Evolutionary conservation across 2,888 invertebrate species (phyloP).

Genomic region (Drosophila paranaensis): DNA sequence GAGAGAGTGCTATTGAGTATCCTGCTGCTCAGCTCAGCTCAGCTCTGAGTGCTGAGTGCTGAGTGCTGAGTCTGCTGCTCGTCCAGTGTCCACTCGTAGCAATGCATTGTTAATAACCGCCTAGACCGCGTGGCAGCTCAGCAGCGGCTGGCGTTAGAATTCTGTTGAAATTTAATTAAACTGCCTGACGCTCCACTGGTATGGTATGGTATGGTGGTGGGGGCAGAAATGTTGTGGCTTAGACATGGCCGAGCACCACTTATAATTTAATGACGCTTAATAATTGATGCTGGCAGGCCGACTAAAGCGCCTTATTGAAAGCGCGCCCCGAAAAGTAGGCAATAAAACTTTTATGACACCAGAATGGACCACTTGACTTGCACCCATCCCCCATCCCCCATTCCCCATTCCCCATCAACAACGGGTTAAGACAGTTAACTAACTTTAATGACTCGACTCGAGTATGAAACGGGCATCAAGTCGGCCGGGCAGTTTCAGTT

Average conservation of each 20-base stretch:
- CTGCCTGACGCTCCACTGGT: conserved; percentile 23
- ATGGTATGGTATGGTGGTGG: background rate
- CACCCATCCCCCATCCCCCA: background rate
- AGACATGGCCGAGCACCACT: conserved; percentile 42
- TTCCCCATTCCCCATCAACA: conserved; percentile 5
- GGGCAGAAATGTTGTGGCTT: conserved; percentile 39
- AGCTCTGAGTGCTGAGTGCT: too few relatives aligned
- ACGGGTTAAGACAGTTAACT: conserved; percentile 69
- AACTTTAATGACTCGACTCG: conserved; percentile 61
- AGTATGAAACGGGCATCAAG: background rate
- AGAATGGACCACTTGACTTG: conserved; percentile 45
- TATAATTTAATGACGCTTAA: conserved; percentile 72
- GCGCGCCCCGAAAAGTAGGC: conserved; percentile 51
- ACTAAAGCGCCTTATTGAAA: conserved; percentile 69
- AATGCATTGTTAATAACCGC: conserved; percentile 70
- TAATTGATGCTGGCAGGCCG: conserved; percentile 68
- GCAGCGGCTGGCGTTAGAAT: conserved; percentile 31
- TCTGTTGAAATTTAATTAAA: conserved; percentile 68
- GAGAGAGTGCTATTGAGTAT: conserved; percentile 6
- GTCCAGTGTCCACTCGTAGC: conserved; percentile 26
- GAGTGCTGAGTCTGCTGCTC: too few relatives aligned
- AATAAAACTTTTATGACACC: conserved; percentile 71
- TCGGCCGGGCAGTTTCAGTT: background rate
- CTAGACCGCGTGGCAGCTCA: conserved; percentile 37
- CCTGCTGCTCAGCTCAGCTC: background rate